Evolutionary conservation across 1,140 invertebrate species (phyloP), one percentile per base, ranked within the genome.

Genomic region (Xylocopa sonorina): DNA sequence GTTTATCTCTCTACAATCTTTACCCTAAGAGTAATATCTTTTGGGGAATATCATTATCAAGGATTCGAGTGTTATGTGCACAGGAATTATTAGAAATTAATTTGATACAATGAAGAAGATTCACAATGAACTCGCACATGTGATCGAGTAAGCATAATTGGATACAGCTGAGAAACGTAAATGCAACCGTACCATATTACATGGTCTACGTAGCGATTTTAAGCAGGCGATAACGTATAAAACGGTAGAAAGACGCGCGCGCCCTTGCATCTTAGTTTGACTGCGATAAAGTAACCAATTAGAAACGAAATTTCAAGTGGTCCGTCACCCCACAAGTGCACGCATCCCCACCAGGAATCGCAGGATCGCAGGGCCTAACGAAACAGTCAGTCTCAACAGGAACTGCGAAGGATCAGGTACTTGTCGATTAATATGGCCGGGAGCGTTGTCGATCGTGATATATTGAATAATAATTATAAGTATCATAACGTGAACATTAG

Each of bases 341-440:
- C 43, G 6, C 12, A 46, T 48, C 75, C 75, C 75, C 75, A 69
- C 75, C 75, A 66, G 24, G 14, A 16, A 41, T 9, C 46, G 46
- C n/a, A 18, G 63, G 10, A 16, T 34, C 6, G n/a, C n/a, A 57
- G n/a, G 3, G 14, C 14, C 2, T 5, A 1, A 2, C 16, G 3
- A 53, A 29, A 4, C 29, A 60, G 51, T 41, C 53, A 60, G 75
- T 50, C 6, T 46, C 32, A 1, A 10, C 2, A 38, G n/a, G 9
- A 48, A 9, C 9, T 63, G 38, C 0, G 6, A 68, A 27, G 16
- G 3, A 16, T 16, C 16, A 48, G 62, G 51, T 75, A 46, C 1
- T 18, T 14, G 43, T 32, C 7, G 21, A n/a, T 27, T n/a, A 10
- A 41, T 0, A 53, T 29, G 10, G 5, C 24, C 0, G 10, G 18